Base-by-base conservation (phyloP, 1,140 invertebrate species). In the Macrobrachium nipponense region DNA sequence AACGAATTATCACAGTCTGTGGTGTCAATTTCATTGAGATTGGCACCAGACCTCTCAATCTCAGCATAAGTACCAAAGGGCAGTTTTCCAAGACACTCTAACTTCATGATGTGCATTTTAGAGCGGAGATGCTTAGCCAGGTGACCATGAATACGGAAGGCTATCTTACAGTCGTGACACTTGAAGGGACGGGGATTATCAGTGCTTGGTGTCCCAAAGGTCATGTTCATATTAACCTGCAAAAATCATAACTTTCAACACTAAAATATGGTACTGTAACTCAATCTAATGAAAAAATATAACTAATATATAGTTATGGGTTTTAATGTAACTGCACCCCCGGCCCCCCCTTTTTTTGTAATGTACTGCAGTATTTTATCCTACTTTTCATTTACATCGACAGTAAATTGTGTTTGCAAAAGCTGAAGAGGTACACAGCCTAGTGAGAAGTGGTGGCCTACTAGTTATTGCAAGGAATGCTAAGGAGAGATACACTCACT, bases 41-140 rank as follows among this genome's bases (percentile, higher is more conserved):
- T 96, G 68, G 97, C 94, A 64, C 97, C 96, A 23, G 95, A 96
- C 43, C 97, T 93, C 91, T 98, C 97, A 90, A 98, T 95, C 92
- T 98, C 97, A 43, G 97, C 97, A 90, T 97, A 98, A 51, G 97
- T 97, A n/a, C 97, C 97, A 90, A 97, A 97, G 0, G 98, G 97
- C 85, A 99, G 91, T 92, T 98, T 99, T 66, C 94, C 96, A 51
- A 98, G 91, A 91, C 96, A 97, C 91, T 99, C 98, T 64, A 99
- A 92, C 90, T 96, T 95, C 94, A 97, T 97, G 36, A 99, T 98
- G 90, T 99, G 98, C 94, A 97, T 96, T 93, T 99, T 99, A 58
- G 97, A 98, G 62, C 98, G 94, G 64, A 99, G 92, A 93, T 99
- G 98, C 92, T 99, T 99, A 0, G 97, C 97, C 89, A 99, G 92